Evolutionary conservation across 2,888 invertebrate genomes (phyloP), one percentile per base, ranked within the genome.

Genomic region (Limenitis camilla): DNA sequence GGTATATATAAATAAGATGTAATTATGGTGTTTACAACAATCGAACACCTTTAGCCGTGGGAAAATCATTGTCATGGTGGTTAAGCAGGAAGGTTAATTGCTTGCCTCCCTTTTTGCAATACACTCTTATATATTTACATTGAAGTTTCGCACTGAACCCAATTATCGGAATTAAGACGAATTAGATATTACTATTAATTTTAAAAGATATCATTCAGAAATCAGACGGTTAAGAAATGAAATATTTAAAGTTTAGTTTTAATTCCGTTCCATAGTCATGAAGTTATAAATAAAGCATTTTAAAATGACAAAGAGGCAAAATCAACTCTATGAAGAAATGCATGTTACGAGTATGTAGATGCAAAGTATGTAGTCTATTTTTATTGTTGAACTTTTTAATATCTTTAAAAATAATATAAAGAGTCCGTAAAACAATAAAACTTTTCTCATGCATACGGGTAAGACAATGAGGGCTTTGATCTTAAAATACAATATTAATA

Each of bases 1-100:
- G 48, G 29, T 10, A 19, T 19, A 38, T 19, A 19, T 19, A 44
- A 44, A 40, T 32, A 40, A 11, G 27, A 32, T 31, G 31, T 39
- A 50, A 19, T 29, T 7, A 39, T 40, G 33, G 36, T 38, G n/a
- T 52, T 31, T 29, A 39, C 28, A 56, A 59, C 61, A 64, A 61
- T 61, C 40, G 49, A 59, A 56, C 53, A 58, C 54, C 52, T 49
- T 48, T 49, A 31, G 45, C 48, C 61, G 61, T 64, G 66, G 61
- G 68, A 72, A 72, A 62, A 60, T 65, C 58, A 70, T 69, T 72
- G 67, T 68, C 62, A 67, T 64, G 63, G 63, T 61, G 62, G 55
- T 58, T 68, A 65, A 65, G 53, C 67, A 61, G 59, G 46, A 57
- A 55, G 70, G 69, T 62, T 65, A 59, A 54, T 54, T 60, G n/a